phyloP scores from a whole-genome alignment of 2,113 vertebrate species.

The Camelus bactrianus region DNA sequence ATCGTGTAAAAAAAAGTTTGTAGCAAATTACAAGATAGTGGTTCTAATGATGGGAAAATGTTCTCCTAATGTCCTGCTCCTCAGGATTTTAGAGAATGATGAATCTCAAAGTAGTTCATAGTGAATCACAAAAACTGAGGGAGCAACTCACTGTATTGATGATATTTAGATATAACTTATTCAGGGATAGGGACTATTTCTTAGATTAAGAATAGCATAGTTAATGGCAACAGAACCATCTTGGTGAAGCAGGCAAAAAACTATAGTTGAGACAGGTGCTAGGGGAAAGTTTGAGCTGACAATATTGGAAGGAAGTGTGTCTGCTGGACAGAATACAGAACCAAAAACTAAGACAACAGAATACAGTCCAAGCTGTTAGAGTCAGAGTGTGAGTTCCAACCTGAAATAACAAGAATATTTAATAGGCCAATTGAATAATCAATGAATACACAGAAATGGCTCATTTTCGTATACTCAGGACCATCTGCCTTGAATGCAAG shows the following conservation, averaged over 20 bases:
- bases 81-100: neutral
- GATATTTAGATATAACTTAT: slow-evolving; percentile 4
- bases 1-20: slow-evolving; percentile 20
- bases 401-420: slow-evolving; percentile 54
- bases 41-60: neutral
- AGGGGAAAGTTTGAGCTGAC: neutral
- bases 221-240: neutral
- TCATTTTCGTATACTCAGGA: slow-evolving; percentile 39
- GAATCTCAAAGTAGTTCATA: neutral
- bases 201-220: neutral
- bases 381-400: neutral
- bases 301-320: neutral
- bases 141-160: neutral
- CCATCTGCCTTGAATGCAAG: neutral
- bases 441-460: neutral
- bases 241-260: neutral
- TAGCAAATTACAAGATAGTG: slow-evolving; percentile 24
- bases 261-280: neutral
- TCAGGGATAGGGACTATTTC: neutral
- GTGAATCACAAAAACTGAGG: neutral
- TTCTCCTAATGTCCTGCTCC: neutral
- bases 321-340: neutral
- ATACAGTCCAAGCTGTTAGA: neutral
- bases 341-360: neutral
- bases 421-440: slow-evolving; percentile 26